Conservation (phyloP, 2,113 vertebrate genomes). For the Tylochromis polylepis region DNA sequence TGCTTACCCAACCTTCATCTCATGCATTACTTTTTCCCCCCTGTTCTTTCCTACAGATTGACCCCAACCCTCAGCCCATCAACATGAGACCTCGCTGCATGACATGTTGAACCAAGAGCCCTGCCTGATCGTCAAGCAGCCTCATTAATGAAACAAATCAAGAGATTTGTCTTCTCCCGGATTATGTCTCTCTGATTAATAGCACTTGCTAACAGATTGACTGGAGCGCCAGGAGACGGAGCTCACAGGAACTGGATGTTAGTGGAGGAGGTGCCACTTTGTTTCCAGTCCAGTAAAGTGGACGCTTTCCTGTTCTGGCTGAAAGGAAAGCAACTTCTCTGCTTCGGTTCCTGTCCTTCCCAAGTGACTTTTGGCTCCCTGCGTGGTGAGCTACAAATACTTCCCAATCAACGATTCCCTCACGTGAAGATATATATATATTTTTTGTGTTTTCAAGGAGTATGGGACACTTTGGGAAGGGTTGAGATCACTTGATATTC, state of each 20-base stretch:
- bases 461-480: conserved; percentile 18
- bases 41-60: conserved; percentile 73
- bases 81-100: conserved; percentile 85
- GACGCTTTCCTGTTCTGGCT: conserved; percentile 24
- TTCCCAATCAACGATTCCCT: conserved; percentile 43
- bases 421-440: not conserved
- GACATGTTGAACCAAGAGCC: conserved; percentile 83
- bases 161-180: conserved; percentile 69
- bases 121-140: not conserved
- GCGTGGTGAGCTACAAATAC: conserved; percentile 6
- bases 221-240: conserved; percentile 27
- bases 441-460: conserved; percentile 29
- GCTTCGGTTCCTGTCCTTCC: conserved; percentile 49
- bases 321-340: conserved; percentile 17
- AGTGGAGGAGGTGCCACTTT: conserved; percentile 11
- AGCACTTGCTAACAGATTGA: conserved; percentile 33
- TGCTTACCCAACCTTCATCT: not conserved
- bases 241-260: conserved; percentile 41
- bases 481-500: conserved; percentile 33
- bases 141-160: conserved; percentile 40
- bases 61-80: conserved; percentile 81
- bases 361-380: conserved; percentile 41
- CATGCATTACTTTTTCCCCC: not conserved
- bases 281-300: conserved; percentile 19
- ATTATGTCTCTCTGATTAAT: conserved; percentile 59